Evolutionary conservation across 2,888 invertebrate species (phyloP), one percentile per base, ranked within the genome.

Genomic region (Branchipolynoe longqiensis): DNA sequence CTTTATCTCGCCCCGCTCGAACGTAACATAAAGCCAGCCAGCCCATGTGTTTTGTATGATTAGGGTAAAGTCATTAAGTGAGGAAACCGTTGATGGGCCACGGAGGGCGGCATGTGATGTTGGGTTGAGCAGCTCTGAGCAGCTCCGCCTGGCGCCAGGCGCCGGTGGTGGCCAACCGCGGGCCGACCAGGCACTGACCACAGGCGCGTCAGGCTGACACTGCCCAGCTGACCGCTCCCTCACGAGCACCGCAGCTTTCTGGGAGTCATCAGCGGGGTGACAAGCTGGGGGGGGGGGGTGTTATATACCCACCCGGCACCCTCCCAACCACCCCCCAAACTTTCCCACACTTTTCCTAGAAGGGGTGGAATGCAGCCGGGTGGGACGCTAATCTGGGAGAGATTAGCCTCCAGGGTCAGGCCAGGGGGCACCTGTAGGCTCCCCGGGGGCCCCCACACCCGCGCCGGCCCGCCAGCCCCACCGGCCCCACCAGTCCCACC

Each of bases 271-370:
- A 33, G 22, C 8, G 36, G 6, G 25, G 62, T 1, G 62, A n/a
- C 25, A 12, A 3, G 62, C 28, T 14, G 14, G 31, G 56, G 56
- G 2, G 56, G 3, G 56, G 56, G 56, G 56, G 48, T 18, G 8
- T 48, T 48, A 14, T 18, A 18, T 48, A 8, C 8, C 18, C 8
- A 18, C 22, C 36, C 33, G 3, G 36, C 2, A 36, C 38, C 18
- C 38, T 33, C 33, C 22, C 69, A 69, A 69, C 69, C 18, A 48
- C 69, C 25, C 69, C 14, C 69, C 18, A 69, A 33, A 69, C 69
- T 69, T 69, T 69, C 69, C 69, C 69, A 69, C 69, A 69, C 6
- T 36, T 18, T 36, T 69, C 69, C 69, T 69, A 69, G 69, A 69
- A 69, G 69, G 33, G 25, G 12, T 58, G 58, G 58, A 14, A n/a